phyloP scores from a whole-genome alignment of 1,140 invertebrate species.

The Camponotus vicinus region DNA sequence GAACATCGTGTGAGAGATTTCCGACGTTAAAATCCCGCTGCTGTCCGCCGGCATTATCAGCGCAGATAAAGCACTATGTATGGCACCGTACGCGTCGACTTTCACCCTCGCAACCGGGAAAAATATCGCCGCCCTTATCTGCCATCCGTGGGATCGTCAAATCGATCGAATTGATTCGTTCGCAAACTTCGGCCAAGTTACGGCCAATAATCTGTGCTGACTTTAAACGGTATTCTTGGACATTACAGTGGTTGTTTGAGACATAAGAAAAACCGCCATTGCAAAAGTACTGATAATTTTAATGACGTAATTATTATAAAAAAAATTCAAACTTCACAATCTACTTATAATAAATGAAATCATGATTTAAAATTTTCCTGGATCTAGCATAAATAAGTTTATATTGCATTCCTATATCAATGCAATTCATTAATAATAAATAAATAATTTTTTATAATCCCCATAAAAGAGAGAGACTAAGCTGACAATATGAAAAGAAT shows the following conservation, averaged over 20 bases:
- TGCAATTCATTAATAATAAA: slow-evolving; percentile 12
- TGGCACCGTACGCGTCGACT: background rate
- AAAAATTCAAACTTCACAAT: background rate
- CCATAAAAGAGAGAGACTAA: background rate
- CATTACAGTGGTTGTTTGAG: background rate
- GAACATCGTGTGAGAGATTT: slow-evolving; percentile 47
- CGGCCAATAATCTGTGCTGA: slow-evolving; percentile 14
- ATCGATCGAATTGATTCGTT: slow-evolving; percentile 59
- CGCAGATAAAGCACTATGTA: slow-evolving; percentile 58
- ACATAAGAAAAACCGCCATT: background rate
- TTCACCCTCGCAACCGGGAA: slow-evolving; percentile 6
- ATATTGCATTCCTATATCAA: slow-evolving; percentile 5
- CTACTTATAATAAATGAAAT: slow-evolving; percentile 2
- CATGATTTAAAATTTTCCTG: background rate
- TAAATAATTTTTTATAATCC: background rate
- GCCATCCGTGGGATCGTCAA: background rate
- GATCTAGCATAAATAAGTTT: background rate
- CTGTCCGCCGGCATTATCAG: slow-evolving; percentile 46
- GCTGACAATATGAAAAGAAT: background rate
- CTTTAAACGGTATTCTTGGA: slow-evolving; percentile 5
- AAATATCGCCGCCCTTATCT: slow-evolving; percentile 46
- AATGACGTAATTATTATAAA: slow-evolving; percentile 28
- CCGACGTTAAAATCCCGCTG: slow-evolving; percentile 57
- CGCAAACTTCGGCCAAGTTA: slow-evolving; percentile 20
- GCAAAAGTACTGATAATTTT: background rate